Evolutionary conservation across 2,888 invertebrate species (phyloP).

Genomic region (Callinectes sapidus): DNA sequence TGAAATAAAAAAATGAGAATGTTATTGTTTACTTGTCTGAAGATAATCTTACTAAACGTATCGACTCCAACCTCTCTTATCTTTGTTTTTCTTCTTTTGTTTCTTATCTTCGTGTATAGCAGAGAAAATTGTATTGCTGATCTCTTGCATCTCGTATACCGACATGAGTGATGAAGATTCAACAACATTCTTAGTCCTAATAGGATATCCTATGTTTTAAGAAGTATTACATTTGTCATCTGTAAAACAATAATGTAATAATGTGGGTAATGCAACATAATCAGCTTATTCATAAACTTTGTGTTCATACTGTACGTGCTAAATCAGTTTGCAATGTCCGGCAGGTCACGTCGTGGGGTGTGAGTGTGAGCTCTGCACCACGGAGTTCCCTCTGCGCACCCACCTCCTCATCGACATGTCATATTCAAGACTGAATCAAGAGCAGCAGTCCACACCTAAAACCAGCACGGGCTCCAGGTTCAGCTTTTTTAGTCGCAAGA

Average conservation of each 20-base stretch:
- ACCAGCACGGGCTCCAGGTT: conserved; percentile 59
- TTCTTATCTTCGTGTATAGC: not conserved
- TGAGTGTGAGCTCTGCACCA: conserved; percentile 68
- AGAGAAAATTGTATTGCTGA: no score
- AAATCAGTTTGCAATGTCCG: not conserved
- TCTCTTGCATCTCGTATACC: no score
- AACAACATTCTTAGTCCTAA: not conserved
- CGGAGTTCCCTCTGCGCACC: conserved; percentile 71
- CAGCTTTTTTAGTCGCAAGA: conserved; percentile 71
- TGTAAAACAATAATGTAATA: not conserved
- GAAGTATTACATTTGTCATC: not conserved
- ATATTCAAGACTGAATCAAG: conserved; percentile 65
- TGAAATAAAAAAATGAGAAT: not conserved
- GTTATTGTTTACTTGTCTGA: not conserved
- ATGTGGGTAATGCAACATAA: not conserved
- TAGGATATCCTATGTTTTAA: not conserved
- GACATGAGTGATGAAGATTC: not conserved
- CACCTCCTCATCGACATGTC: conserved; percentile 72
- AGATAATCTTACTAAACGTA: not conserved
- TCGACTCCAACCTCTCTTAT: not conserved
- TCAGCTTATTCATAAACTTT: not conserved
- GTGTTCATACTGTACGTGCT: not conserved
- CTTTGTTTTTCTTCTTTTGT: not conserved
- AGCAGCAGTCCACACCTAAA: conserved; percentile 44
- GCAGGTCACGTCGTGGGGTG: conserved; percentile 60